Conservation (phyloP, 2,888 invertebrate species). For the Agrotis ipsilon region DNA sequence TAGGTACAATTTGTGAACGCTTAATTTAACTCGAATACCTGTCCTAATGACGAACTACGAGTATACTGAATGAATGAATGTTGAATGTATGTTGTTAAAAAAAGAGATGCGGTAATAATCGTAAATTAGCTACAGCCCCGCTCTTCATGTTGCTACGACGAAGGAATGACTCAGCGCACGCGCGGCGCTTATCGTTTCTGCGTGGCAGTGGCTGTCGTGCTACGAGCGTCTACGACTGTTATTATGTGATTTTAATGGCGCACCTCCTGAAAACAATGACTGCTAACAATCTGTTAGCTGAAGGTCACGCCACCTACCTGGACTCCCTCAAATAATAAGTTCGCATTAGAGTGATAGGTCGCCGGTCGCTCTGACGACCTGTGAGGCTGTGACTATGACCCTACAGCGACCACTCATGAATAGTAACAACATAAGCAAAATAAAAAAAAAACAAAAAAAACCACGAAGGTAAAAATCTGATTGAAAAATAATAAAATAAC, state of each 20-base stretch:
- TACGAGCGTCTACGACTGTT: conserved; percentile 30
- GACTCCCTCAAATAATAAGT: too few relatives aligned
- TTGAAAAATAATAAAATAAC: too few relatives aligned
- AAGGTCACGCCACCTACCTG: conserved; percentile 31
- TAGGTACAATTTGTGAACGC: background rate
- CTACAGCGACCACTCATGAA: too few relatives aligned
- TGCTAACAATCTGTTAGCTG: conserved; percentile 43
- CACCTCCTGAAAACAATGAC: conserved; percentile 49
- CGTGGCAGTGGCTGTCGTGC: conserved; percentile 26
- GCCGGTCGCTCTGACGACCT: too few relatives aligned
- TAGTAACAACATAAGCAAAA: too few relatives aligned
- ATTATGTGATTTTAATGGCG: conserved; percentile 54
- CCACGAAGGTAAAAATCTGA: too few relatives aligned
- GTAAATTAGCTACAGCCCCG: background rate
- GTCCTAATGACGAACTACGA: too few relatives aligned
- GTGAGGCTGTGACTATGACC: too few relatives aligned
- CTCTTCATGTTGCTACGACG: too few relatives aligned
- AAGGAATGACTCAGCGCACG: too few relatives aligned
- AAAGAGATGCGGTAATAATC: background rate
- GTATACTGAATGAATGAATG: background rate
- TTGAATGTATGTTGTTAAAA: background rate
- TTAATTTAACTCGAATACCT: background rate
- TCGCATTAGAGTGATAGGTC: too few relatives aligned
- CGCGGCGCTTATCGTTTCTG: conserved; percentile 24
- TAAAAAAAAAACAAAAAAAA: too few relatives aligned